phyloP scores from a whole-genome alignment of 2,113 vertebrate species.

The Paradisaea rubra region DNA sequence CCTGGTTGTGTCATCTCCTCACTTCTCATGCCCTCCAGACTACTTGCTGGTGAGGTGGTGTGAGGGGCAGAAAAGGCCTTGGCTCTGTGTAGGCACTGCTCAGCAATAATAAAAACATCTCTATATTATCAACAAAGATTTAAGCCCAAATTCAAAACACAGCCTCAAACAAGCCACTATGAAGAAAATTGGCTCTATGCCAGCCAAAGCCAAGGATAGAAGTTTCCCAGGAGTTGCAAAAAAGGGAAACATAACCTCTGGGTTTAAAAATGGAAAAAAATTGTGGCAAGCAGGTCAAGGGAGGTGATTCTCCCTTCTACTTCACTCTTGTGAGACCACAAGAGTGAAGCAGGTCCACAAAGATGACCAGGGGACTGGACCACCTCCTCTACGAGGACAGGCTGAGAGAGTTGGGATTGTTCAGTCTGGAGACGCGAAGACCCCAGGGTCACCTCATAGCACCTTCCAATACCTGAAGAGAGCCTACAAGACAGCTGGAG shows the following conservation, averaged over 20 bases:
- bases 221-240: not conserved
- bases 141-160: not conserved
- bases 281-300: not conserved
- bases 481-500: not conserved
- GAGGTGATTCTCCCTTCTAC: not conserved
- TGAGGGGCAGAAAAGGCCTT: not conserved
- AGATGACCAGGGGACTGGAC: not conserved
- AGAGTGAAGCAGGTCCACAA: not conserved
- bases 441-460: not conserved
- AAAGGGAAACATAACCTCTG: not conserved
- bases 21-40: not conserved
- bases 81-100: not conserved
- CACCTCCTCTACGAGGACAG: rapidly evolving
- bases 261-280: not conserved
- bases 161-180: not conserved
- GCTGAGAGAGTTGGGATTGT: not conserved
- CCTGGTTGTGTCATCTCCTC: not conserved
- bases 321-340: not conserved
- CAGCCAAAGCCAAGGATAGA: not conserved
- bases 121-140: not conserved
- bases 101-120: not conserved
- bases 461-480: not conserved
- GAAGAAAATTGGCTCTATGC: not conserved
- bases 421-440: not conserved
- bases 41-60: not conserved